These are phyloP conservation scores for Lordiphosa mommai DNA, from an alignment of 1,140 invertebrate species.

Conservation along the genomic window DNA sequence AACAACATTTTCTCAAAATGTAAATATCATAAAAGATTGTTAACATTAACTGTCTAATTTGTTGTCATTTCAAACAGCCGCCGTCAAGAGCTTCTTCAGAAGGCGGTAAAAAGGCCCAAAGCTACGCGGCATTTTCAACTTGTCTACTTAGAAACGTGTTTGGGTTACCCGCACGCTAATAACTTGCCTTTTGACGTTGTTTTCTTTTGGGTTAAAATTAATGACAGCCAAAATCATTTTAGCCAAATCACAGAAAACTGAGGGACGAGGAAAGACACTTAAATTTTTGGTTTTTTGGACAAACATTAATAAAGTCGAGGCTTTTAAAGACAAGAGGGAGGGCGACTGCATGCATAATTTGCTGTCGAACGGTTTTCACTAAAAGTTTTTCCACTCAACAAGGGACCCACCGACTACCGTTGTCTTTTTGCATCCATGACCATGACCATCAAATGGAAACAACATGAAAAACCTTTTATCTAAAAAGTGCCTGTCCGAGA, in stretches of 20 bases:
- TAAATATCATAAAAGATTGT: conserved; percentile 77
- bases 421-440: conserved; percentile 40
- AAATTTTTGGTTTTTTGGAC: conserved; percentile 72
- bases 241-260: conserved; percentile 60
- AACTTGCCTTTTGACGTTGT: conserved; percentile 63
- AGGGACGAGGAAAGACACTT: conserved; percentile 39
- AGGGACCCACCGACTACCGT: conserved; percentile 18
- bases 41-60: conserved; percentile 77
- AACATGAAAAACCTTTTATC: conserved; percentile 78
- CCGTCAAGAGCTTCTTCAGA: conserved; percentile 59
- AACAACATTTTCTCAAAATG: conserved; percentile 65
- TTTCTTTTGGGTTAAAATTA: conserved; percentile 42
- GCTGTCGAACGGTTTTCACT: conserved; percentile 57
- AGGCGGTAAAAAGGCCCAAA: conserved; percentile 54
- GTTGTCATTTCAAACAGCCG: conserved; percentile 59
- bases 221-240: conserved; percentile 73
- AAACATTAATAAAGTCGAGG: conserved; percentile 71
- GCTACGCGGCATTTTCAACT: conserved; percentile 38
- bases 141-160: conserved; percentile 61
- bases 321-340: conserved; percentile 46
- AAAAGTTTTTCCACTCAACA: conserved; percentile 57
- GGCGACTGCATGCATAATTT: conserved; percentile 66
- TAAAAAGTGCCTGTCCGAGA: conserved; percentile 47
- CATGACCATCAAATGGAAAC: conserved; percentile 66
- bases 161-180: conserved; percentile 66